phyloP scores from a whole-genome alignment of 2,113 vertebrate species.

The Rynchops niger region DNA sequence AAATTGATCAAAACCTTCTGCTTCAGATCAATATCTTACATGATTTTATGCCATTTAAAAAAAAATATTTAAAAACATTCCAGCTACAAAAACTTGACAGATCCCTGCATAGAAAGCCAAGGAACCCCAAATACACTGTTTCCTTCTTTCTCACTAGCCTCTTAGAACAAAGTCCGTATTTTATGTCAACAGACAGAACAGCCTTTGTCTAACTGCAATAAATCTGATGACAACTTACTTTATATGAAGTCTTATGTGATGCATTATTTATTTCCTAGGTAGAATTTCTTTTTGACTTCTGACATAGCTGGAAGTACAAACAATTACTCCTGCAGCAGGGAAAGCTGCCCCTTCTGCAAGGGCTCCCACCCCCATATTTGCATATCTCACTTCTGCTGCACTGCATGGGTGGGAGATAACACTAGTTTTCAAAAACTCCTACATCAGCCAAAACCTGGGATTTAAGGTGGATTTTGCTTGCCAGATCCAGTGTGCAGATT shows the following conservation, averaged over 20 bases:
- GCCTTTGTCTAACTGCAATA: background rate
- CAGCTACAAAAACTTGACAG: background rate
- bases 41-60: background rate
- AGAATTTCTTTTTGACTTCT: slow-evolving; percentile 6
- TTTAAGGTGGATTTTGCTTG: background rate
- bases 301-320: background rate
- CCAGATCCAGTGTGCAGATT: background rate
- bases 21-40: background rate
- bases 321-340: background rate
- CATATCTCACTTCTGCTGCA: background rate
- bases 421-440: background rate
- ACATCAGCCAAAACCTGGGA: background rate
- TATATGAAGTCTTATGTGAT: slow-evolving; percentile 7
- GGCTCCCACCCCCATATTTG: background rate
- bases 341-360: background rate
- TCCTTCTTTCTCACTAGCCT: background rate
- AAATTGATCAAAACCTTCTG: background rate
- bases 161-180: background rate
- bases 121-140: background rate
- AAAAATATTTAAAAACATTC: background rate
- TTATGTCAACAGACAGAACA: background rate
- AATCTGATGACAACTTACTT: background rate
- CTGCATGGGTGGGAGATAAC: background rate
- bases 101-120: background rate
- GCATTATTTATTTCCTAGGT: background rate